Base-by-base conservation (phyloP, 2,888 invertebrate species). In the Stegana nigrithorax region DNA sequence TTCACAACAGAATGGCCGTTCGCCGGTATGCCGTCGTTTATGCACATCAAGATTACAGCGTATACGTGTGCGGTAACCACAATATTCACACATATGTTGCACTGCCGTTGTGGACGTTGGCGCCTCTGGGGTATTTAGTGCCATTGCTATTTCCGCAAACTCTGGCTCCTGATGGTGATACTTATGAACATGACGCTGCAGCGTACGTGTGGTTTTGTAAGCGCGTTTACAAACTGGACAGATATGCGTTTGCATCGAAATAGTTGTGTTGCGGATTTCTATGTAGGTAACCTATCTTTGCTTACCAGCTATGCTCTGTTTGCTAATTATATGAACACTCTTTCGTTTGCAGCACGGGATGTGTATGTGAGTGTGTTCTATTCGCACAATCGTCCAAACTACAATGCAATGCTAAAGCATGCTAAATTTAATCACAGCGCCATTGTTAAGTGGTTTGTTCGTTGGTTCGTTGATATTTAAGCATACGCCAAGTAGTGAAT, bases 401-500 rank as follows among this genome's bases (percentile, higher is more conserved):
- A 25, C 8, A 14, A 14, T 50, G 32, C 32, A n/a, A 17, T 53
- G 32, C 29, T 32, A 42, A 10, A 26, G 10, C 36, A 36, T 68
- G 75, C 76, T 80, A 77, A 76, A 63, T 73, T 73, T 79, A 79
- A 75, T 68, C 68, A 65, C 70, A 67, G 64, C 67, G 75, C 64
- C 72, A 78, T 74, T 78, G 76, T 61, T 29, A 69, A n/a, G 53
- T 17, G 57, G 23, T 45, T 44, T 71, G 65, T 39, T 7, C 68
- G 64, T 39, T 45, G 36, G 47, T 47, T 59, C 17, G 21, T 27
- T 53, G 53, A 47, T 47, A 47, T 47, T 47, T 47, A 12, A 47
- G 42, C 17, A 14, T 17, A 19, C 60, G 44, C 23, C 39, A 47
- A 45, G 6, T n/a, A 39, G 45, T 59, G 45, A 67, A 76, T 79